Evolutionary conservation across 1,140 invertebrate species (phyloP).

Genomic region (Leptinotarsa undecemlineata): DNA sequence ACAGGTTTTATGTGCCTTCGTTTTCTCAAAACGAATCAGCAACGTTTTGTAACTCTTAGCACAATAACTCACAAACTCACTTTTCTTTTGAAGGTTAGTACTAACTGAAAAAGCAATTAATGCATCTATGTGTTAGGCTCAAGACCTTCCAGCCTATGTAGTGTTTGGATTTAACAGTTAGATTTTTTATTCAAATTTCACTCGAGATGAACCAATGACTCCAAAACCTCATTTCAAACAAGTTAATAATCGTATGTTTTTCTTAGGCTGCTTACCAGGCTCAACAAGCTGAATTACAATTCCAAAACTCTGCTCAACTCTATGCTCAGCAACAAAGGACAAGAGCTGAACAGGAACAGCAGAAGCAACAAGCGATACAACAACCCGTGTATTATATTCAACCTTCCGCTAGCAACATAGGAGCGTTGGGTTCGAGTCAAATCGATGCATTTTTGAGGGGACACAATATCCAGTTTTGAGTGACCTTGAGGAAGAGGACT

Average conservation of each 20-base stretch:
- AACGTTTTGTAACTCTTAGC: too few species aligned
- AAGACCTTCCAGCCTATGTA: too few species aligned
- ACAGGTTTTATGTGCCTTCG: too few species aligned
- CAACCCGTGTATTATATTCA: conserved; percentile 70
- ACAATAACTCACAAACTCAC: too few species aligned
- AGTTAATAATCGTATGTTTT: not conserved
- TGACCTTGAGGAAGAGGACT: not conserved
- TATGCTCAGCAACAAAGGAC: conserved; percentile 71
- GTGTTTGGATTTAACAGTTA: not conserved
- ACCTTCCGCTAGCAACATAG: conserved; percentile 55
- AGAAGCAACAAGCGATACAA: conserved; percentile 54
- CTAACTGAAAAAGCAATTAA: too few species aligned
- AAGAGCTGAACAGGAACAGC: conserved; percentile 56
- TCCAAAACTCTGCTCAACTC: conserved; percentile 74
- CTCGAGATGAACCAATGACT: too few species aligned
- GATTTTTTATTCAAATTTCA: not conserved
- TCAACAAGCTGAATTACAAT: conserved; percentile 67
- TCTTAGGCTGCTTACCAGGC: conserved; percentile 68
- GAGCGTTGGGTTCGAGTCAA: conserved; percentile 59
- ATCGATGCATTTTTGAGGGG: conserved; percentile 80
- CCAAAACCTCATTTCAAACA: too few species aligned
- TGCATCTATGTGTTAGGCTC: too few species aligned
- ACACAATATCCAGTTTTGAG: conserved; percentile 68
- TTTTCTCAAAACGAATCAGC: too few species aligned
- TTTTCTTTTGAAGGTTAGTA: too few species aligned